Evolutionary conservation across 2,113 vertebrate genomes (phyloP).

Genomic region (Climacteris rufus): DNA sequence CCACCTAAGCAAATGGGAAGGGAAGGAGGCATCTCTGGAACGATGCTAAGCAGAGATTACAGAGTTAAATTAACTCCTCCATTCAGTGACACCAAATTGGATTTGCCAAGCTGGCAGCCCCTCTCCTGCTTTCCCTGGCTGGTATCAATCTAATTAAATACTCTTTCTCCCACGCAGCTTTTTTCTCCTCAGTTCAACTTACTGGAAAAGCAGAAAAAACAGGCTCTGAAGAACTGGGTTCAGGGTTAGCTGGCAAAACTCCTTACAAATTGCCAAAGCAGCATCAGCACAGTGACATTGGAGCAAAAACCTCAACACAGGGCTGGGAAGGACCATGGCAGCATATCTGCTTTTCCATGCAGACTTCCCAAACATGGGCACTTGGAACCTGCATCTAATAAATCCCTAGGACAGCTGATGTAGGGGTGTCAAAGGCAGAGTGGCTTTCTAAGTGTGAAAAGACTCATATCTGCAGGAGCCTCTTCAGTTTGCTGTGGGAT

Average conservation of each 20-base stretch:
- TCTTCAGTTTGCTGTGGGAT: not conserved
- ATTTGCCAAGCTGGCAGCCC: conserved; percentile 21
- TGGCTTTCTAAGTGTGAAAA: not conserved
- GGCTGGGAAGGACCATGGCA: not conserved
- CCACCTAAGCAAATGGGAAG: not conserved
- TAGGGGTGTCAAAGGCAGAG: not conserved
- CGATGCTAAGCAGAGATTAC: not conserved
- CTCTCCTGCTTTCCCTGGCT: conserved; percentile 1
- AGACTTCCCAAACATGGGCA: not conserved
- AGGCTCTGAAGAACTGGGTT: not conserved
- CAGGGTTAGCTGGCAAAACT: not conserved
- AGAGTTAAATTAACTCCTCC: not conserved
- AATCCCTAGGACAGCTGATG: not conserved
- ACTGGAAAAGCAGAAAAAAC: not conserved
- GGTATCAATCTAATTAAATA: conserved; percentile 30
- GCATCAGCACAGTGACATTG: not conserved
- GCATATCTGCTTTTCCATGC: not conserved
- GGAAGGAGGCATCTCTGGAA: not conserved
- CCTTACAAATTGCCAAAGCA: not conserved
- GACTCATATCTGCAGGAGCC: not conserved
- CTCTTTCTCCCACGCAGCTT: not conserved
- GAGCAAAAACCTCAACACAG: fast-evolving
- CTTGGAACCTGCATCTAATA: not conserved
- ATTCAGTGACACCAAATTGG: conserved; percentile 13
- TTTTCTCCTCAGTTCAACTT: not conserved